Evolutionary conservation across 2,797 vertebrate species (phyloP).

Genomic region (Peromyscus eremicus): DNA sequence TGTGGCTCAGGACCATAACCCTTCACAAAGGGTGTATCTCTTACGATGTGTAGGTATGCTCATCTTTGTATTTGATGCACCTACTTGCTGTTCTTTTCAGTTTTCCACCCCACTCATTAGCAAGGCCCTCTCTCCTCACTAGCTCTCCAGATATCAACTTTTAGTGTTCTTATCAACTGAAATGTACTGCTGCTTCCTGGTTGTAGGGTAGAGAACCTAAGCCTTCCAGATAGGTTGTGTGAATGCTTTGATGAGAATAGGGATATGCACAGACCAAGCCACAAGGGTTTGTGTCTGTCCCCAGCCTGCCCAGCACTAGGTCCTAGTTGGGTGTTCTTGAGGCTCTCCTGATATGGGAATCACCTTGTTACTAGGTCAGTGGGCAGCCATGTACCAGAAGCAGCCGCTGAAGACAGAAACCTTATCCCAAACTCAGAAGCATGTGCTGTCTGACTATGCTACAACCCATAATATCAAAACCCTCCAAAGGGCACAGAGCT

Average conservation of each 20-base stretch:
- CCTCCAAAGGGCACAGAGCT: background rate
- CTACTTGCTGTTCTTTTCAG: background rate
- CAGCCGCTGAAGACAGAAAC: constrained; percentile 1
- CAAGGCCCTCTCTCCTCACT: background rate
- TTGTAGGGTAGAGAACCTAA: background rate
- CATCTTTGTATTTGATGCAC: background rate
- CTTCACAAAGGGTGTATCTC: background rate
- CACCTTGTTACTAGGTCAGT: background rate
- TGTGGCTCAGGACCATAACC: background rate
- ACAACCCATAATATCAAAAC: background rate
- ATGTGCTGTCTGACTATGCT: background rate
- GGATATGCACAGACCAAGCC: background rate
- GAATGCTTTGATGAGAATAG: background rate
- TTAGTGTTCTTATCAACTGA: background rate
- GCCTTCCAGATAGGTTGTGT: background rate
- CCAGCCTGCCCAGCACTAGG: rapidly evolving
- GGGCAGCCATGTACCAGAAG: background rate
- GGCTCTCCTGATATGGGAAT: background rate
- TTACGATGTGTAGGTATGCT: background rate
- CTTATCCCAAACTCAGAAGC: constrained; percentile 10
- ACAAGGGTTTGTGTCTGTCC: background rate
- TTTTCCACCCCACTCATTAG: background rate
- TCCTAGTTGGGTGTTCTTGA: background rate
- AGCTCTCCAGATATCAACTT: background rate
- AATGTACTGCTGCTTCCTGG: background rate